Evolutionary conservation across 2,888 invertebrate species (phyloP), one percentile per base, ranked within the genome.

Genomic region (Allolobophora icterica): DNA sequence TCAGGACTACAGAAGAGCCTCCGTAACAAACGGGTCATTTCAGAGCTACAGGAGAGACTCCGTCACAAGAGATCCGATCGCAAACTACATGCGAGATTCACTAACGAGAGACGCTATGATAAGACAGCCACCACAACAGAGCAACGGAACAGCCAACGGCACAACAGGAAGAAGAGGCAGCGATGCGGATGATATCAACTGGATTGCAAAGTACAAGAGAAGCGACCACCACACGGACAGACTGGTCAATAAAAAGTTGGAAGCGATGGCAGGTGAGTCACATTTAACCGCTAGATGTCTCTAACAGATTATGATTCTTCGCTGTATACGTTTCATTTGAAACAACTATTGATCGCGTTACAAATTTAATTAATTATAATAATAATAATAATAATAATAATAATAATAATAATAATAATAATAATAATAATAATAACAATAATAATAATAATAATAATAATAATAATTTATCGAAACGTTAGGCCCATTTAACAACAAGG

Each of bases 31-130:
- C 24, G 84, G 34, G 21, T 15, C 84, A 33, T 35, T 5, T 21
- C 84, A 84, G 84, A 84, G 33, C 84, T 84, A 84, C 84, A 33
- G 84, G 21, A 84, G 84, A 84, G 84, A 35, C 84, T 84, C 84
- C 17, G 17, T 84, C 19, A 15, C 84, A n/a, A 84, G 33, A 84
- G 84, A 84, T 84, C 35, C 34, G 6, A 21, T 84, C 34, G 30
- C 4, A 5, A 84, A 34, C 84, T 34, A 84, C 84, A 84, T 34
- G 34, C 34, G 84, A 87, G 87, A 87, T 33, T 87, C 87, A 19
- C 24, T 87, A 21, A 30, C 87, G 19, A 35, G 35, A 38, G 87
- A 87, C 38, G 3, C 87, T 6, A 17, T 35, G 19, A 35, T 1
- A 87, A 34, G 35, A 38, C 35, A 87, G 24, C 6, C 38, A 33